Conservation (phyloP, 2,113 vertebrate species). For the Garra rufa region DNA sequence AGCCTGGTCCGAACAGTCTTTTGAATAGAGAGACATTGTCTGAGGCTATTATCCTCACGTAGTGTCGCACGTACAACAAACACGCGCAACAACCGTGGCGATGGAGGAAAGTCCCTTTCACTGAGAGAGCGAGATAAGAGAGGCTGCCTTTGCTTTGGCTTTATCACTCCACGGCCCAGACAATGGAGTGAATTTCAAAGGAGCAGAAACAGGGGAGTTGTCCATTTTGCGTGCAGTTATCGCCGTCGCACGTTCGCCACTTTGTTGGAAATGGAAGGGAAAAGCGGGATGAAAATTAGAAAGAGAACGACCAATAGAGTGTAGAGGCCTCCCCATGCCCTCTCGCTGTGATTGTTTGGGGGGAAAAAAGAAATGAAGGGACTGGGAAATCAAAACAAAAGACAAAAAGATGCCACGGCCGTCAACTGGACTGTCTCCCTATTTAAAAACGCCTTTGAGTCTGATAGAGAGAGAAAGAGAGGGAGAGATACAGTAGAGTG, state of each 20-base stretch:
- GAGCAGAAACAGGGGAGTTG: slow-evolving; percentile 57
- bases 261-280: slow-evolving; percentile 42
- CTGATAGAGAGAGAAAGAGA: slow-evolving; percentile 31
- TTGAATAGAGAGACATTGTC: slow-evolving; percentile 59
- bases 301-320: slow-evolving; percentile 39
- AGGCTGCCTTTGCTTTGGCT: slow-evolving; percentile 53
- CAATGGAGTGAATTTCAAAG: slow-evolving; percentile 59
- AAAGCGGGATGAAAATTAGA: slow-evolving; percentile 49
- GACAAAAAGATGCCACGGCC: slow-evolving; percentile 53
- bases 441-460: slow-evolving; percentile 50
- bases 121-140: slow-evolving; percentile 61
- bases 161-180: slow-evolving; percentile 56
- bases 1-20: slow-evolving; percentile 47
- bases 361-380: slow-evolving; percentile 18
- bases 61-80: slow-evolving; percentile 47
- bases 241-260: slow-evolving; percentile 37
- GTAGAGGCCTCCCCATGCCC: slow-evolving; percentile 31
- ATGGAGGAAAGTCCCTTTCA: slow-evolving; percentile 55
- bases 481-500: slow-evolving; percentile 27
- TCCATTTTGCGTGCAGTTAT: slow-evolving; percentile 56
- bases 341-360: slow-evolving; percentile 40
- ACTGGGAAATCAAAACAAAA: slow-evolving; percentile 39
- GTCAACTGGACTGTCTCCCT: slow-evolving; percentile 35
- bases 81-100: slow-evolving; percentile 41
- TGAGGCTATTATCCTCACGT: slow-evolving; percentile 58